Evolutionary conservation across 2,797 vertebrate species (phyloP), one percentile per base, ranked within the genome.

Genomic region (Anguilla obscura): DNA sequence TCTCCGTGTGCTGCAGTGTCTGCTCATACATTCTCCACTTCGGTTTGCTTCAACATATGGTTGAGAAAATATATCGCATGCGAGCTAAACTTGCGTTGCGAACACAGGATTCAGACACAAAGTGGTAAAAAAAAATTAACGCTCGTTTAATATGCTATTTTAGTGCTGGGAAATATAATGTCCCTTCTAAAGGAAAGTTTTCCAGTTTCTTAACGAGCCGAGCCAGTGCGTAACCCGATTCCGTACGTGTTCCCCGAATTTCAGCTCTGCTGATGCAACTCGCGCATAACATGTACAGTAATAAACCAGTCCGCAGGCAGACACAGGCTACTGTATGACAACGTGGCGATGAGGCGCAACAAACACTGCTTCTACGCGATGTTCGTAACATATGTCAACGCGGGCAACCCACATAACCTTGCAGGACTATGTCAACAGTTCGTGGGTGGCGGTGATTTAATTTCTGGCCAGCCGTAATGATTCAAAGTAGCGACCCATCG

Each of bases 211-310:
- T 30, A 40, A 48, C 63, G 76, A 30, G 48, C 0, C 48, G 27
- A 24, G 16, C 10, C 30, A 60, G 12, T 82, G 45, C 60, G 90
- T 87, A 91, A 91, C 45, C 84, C 52, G 91, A 90, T 86, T 86
- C 83, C 54, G n/a, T 27, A 71, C 85, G 58, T 87, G 88, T 89
- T 86, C 87, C 50, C 16, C 21, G 0, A 74, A 86, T 85, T 52
- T n/a, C 87, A 58, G 45, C 52, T 85, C 27, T 89, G 92, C 92
- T 92, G 92, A 93, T 90, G 92, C 92, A 93, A 92, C 90, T 89
- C 90, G 12, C 21, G 74, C 83, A 54, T 85, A 84, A 45, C 79
- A 40, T 87, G 89, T 87, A 76, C 33, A 52, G 60, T 52, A 12
- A 52, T 66, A 89, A 24, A 86, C 52, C 66, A 85, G 86, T 74